These are phyloP conservation scores for Atrina japonica DNA, from an alignment of 2,888 invertebrate genomes.

Conservation along the genomic window DNA sequence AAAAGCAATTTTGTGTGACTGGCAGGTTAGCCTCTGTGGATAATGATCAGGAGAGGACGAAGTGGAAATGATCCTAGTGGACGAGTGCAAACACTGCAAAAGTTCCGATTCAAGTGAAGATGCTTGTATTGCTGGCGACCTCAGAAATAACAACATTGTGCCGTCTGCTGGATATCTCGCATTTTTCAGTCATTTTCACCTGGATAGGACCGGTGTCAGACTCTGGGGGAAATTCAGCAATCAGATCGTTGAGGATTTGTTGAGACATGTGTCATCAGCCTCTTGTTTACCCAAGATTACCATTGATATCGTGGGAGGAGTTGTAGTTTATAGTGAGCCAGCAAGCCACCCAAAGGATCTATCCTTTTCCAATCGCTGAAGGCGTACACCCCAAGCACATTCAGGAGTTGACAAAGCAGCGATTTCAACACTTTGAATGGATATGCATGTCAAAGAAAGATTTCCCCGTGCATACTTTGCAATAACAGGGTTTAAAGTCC, in stretches of 20 bases:
- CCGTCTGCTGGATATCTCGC: background rate
- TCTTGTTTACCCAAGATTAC: background rate
- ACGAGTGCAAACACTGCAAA: too few relatives aligned
- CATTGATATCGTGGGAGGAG: conserved; percentile 2
- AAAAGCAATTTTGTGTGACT: too few relatives aligned
- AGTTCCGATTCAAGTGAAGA: background rate
- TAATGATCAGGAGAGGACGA: too few relatives aligned
- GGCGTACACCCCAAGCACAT: conserved; percentile 2
- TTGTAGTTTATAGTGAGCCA: conserved; percentile 8
- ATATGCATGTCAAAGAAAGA: too few relatives aligned
- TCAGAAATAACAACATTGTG: background rate
- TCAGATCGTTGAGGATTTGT: background rate
- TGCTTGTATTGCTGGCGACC: background rate
- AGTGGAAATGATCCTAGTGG: too few relatives aligned
- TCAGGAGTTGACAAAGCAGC: too few relatives aligned
- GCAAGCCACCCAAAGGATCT: background rate
- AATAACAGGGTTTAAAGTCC: too few relatives aligned
- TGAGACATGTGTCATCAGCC: background rate
- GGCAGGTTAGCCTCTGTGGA: too few relatives aligned
- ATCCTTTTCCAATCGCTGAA: background rate
- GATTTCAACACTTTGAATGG: too few relatives aligned
- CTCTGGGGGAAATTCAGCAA: background rate
- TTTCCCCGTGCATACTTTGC: too few relatives aligned
- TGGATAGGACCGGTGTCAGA: background rate
- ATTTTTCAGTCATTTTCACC: conserved; percentile 9